Conservation (phyloP, 2,113 vertebrate genomes). For the Genyomyrus donnyi region DNA sequence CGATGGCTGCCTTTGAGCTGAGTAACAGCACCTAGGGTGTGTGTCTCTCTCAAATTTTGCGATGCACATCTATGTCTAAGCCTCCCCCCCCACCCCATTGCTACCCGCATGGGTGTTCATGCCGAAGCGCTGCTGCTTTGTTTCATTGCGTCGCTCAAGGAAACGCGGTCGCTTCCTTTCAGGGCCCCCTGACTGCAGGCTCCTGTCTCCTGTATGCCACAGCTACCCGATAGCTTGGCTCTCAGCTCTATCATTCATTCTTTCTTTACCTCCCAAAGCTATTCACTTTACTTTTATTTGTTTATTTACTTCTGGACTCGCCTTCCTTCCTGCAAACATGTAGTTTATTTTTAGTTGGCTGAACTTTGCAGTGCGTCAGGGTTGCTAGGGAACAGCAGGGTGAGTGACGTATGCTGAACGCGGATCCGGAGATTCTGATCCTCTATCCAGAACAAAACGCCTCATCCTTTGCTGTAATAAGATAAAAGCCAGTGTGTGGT, state of each 20-base stretch:
- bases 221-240: neutral
- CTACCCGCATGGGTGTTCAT: neutral
- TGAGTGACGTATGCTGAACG: constrained; percentile 49
- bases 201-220: neutral
- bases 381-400: constrained; percentile 55
- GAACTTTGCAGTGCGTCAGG: constrained; percentile 54
- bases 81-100: neutral
- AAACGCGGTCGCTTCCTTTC: neutral
- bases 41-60: neutral
- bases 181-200: neutral
- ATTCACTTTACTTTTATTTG: constrained; percentile 35
- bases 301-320: constrained; percentile 25
- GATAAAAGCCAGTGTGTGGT: neutral
- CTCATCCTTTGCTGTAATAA: neutral
- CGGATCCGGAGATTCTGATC: neutral
- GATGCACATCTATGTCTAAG: neutral
- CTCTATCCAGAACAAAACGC: constrained; percentile 24
- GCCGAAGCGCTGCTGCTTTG: neutral
- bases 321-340: constrained; percentile 48
- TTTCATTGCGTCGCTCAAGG: neutral
- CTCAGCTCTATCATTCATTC: constrained; percentile 4
- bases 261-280: constrained; percentile 26
- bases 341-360: constrained; percentile 58
- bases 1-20: neutral
- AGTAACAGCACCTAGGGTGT: neutral